A percentile compares a stretch with the other conserved stretches of the same genome.
phyloP scores from a whole-genome alignment of 2,113 vertebrate species.

The Nicator chloris region DNA sequence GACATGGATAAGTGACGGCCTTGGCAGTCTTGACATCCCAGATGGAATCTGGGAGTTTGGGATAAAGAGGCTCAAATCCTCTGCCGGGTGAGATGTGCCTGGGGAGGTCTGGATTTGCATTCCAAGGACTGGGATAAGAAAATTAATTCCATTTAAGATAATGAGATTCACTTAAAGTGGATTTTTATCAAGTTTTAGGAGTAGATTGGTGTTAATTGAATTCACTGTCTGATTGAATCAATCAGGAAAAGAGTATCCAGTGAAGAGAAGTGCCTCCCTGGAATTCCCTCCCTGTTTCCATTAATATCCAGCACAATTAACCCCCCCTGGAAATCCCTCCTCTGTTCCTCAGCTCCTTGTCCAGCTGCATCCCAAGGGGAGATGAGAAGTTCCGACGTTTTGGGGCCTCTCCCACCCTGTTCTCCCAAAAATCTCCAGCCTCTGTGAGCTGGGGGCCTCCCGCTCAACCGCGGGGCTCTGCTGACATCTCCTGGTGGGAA shows the following conservation, averaged over 20 bases:
- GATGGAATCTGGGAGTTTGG: background rate
- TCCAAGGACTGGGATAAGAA: background rate
- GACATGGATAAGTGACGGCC: background rate
- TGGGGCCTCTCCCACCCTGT: too few relatives aligned
- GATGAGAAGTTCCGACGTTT: rapidly evolving
- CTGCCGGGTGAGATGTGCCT: background rate
- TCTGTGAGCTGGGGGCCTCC: background rate
- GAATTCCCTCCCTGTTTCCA: background rate
- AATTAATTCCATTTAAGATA: background rate
- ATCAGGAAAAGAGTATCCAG: background rate
- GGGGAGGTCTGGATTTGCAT: background rate
- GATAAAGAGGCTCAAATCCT: background rate
- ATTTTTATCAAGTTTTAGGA: background rate
- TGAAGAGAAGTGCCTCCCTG: too few relatives aligned
- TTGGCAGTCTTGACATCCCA: rapidly evolving
- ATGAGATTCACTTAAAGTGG: background rate
- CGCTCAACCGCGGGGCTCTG: rapidly evolving
- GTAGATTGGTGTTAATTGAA: background rate
- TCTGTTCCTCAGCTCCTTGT: background rate
- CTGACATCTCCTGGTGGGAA: constrained; percentile 12
- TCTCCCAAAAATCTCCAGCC: background rate
- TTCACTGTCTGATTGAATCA: background rate
- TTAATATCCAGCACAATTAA: background rate
- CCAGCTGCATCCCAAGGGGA: rapidly evolving
- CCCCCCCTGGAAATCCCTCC: background rate